Evolutionary conservation across 2,888 invertebrate genomes (phyloP).

Genomic region (Pyrocoelia pectoralis): DNA sequence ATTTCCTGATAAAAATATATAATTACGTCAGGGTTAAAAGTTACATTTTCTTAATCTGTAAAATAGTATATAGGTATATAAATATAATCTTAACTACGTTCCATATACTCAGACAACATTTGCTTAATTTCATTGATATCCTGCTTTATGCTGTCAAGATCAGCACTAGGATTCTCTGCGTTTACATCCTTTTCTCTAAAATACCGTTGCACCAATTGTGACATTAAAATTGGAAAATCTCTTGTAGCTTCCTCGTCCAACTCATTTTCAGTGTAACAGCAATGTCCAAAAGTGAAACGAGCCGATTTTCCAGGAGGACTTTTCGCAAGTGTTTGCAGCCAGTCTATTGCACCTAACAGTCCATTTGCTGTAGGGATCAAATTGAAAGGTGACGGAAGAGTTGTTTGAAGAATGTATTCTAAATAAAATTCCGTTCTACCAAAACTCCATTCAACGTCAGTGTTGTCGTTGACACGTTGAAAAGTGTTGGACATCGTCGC

Average conservation of each 20-base stretch:
- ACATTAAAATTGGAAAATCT: conserved; percentile 66
- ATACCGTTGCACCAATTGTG: conserved; percentile 68
- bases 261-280: conserved; percentile 57
- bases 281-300: conserved; percentile 59
- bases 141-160: conserved; percentile 60
- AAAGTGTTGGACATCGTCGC: conserved; percentile 84
- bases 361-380: conserved; percentile 69
- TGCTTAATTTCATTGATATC: conserved; percentile 60
- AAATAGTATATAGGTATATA: not conserved
- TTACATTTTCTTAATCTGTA: too few relatives aligned
- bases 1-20: too few relatives aligned
- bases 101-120: conserved; percentile 50
- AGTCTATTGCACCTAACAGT: conserved; percentile 60
- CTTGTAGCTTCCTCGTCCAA: conserved; percentile 55
- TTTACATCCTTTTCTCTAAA: conserved; percentile 62
- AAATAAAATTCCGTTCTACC: conserved; percentile 77
- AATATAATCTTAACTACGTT: conserved; percentile 4
- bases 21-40: too few relatives aligned
- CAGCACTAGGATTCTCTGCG: conserved; percentile 55
- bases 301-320: conserved; percentile 57
- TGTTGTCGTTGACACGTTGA: conserved; percentile 72
- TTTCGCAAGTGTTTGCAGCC: conserved; percentile 58
- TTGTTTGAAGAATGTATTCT: conserved; percentile 74
- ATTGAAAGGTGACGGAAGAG: conserved; percentile 76
- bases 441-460: conserved; percentile 80